Evolutionary conservation across 2,888 invertebrate species (phyloP), one percentile per base, ranked within the genome.

Genomic region (Teleiodes luculella): DNA sequence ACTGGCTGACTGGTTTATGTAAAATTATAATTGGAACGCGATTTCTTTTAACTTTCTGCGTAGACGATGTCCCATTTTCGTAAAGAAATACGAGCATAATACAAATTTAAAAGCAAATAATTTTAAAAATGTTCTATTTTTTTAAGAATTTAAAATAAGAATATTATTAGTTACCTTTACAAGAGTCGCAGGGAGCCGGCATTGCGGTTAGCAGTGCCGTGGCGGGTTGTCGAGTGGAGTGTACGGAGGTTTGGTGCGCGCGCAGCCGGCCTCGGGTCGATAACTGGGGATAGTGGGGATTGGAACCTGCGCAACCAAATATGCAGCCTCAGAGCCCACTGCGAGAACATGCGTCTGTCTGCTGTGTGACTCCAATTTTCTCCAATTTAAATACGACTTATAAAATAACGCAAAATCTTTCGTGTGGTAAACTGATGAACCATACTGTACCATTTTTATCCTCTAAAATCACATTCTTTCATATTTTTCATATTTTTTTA

Each of bases 101-200:
- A 48, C 31, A 36, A 24, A 43, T 10, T 24, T 2, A n/a, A 43
- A 43, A 43, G 5, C n/a, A 28, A 43, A 43, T 6, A 28, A n/a
- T 20, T 41, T 41, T n/a, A n/a, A n/a, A n/a, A n/a, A n/a, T n/a
- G n/a, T n/a, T n/a, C n/a, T n/a, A n/a, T n/a, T n/a, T 24, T 24
- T 24, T 24, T 24, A 24, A 24, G 24, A 6, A 24, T 47, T 50
- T n/a, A 8, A 43, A 43, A 43, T 13, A n/a, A n/a, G n/a, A 43
- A 20, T 11, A 16, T 8, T 14, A 10, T 14, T 10, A 59, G 73
- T 78, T 70, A 89, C 88, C 82, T 79, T 86, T 86, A 59, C 86
- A 88, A 57, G 84, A 78, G 56, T 87, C 87, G 58, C 88, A 88
- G 57, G 88, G 88, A 24, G 86, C 84, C 66, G 88, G 88, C 88